Base-by-base conservation (phyloP, 2,888 invertebrate genomes). In the Metopia argyrocephala region DNA sequence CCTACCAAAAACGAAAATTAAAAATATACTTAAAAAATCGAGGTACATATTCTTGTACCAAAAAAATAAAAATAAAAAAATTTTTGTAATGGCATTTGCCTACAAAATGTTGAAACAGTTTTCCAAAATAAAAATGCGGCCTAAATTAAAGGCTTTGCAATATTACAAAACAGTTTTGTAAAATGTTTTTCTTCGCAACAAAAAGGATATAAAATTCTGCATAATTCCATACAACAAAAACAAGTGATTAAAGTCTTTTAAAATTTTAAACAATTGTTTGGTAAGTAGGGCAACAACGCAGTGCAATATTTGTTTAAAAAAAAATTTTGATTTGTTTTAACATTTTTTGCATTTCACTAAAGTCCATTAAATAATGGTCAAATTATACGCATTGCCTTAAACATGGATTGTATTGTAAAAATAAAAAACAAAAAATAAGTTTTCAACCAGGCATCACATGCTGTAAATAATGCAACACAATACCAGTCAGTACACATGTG, bases 311-410 rank as follows among this genome's bases (percentile, higher is more conserved):
- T 27, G 23, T 56, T 27, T 23, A 27, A 27, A 66, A 66, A 66
- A 12, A 31, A 31, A 31, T 31, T 12, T 12, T 31, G 0, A 0
- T 38, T 38, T 38, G 12, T 38, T 15, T 38, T 38, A 12, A 3
- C n/a, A n/a, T n/a, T 12, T 12, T 38, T 38, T 12, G 15, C 38
- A 9, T 38, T 38, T 38, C 38, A 4, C 62, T 69, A 38, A 69
- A 76, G 62, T 64, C 78, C 73, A 59, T 71, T 52, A 71, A 78
- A 78, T 68, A 76, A 64, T 50, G 68, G 50, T 50, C 62, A 68
- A 65, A 76, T 27, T 76, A 73, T 76, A 81, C 81, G 81, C 81
- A 78, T 59, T 81, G 81, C 76, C 65, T 74, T 62, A 78, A 74
- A 74, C 71, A 78, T 66, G 71, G 71, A 78, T 78, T 69, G 65